These are phyloP conservation scores for Rambutsinella grinnellia DNA, from an alignment of 2,888 invertebrate genomes.

Conservation along the genomic window DNA sequence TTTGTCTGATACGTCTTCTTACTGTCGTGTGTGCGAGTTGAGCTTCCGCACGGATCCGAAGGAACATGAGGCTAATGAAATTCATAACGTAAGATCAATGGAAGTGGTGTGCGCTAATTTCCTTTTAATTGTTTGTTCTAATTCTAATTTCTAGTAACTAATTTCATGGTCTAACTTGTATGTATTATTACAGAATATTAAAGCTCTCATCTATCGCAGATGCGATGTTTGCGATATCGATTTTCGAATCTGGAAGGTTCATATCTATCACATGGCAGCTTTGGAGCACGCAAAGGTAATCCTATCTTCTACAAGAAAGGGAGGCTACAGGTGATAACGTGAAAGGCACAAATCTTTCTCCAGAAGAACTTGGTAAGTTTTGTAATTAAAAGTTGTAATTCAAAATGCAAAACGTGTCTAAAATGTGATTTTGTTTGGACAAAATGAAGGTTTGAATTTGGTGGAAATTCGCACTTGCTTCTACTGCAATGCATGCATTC, in stretches of 20 bases:
- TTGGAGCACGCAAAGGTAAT: slow-evolving; percentile 65
- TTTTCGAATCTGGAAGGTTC: slow-evolving; percentile 66
- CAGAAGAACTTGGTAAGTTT: slow-evolving; percentile 63
- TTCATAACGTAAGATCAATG: slow-evolving; percentile 65
- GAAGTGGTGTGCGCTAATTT: neutral
- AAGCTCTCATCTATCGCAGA: slow-evolving; percentile 62
- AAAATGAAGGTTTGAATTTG: slow-evolving; percentile 59
- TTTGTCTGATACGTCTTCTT: slow-evolving; percentile 64
- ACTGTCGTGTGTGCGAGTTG: slow-evolving; percentile 65
- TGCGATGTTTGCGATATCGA: slow-evolving; percentile 66
- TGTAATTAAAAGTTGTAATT: neutral
- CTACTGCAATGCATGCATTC: slow-evolving; percentile 63
- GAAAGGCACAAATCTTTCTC: slow-evolving; percentile 65
- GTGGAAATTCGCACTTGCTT: slow-evolving; percentile 62
- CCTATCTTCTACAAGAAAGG: slow-evolving; percentile 59
- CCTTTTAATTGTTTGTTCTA: neutral
- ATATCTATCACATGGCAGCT: slow-evolving; percentile 65
- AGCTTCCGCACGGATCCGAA: slow-evolving; percentile 66
- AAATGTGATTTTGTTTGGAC: neutral
- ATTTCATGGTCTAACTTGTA: neutral
- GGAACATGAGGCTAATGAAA: slow-evolving; percentile 64
- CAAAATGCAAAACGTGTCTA: neutral
- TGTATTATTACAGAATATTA: slow-evolving; percentile 61
- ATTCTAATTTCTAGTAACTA: neutral
- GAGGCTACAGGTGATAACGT: slow-evolving; percentile 61